Base-by-base conservation (phyloP, 2,113 vertebrate species). In the Gasterosteus nipponicus region DNA sequence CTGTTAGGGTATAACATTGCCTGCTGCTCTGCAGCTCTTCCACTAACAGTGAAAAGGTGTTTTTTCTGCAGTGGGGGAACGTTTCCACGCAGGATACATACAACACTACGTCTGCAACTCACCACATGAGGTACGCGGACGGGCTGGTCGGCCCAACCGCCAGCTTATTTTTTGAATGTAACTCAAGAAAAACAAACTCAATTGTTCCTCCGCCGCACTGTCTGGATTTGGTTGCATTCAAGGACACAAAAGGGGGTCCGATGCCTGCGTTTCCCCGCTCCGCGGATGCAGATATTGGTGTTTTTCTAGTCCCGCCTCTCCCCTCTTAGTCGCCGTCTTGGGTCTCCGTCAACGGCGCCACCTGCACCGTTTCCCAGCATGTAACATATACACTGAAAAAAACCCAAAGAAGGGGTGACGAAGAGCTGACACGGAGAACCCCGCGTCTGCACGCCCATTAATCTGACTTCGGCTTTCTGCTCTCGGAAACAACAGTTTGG, bases 331-430 rank as follows among this genome's bases (percentile, higher is more conserved):
- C 73, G 49, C 74, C 35, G 38, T 71, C 61, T n/a, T 35, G 51
- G 46, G 46, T 81, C 56, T 62, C 59, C 58, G 72, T 79, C 78
- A 59, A 18, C 71, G 78, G 62, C 84, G 70, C 66, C 78, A 75
- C 82, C 54, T 83, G 60, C 18, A 65, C 63, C 69, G 16, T 73
- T 81, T 73, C 71, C 58, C 62, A 68, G 53, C 53, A 69, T 80
- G 85, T 83, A 82, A 89, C 44, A 59, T 75, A 89, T 73, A 85
- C 73, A 73, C 62, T 6, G 59, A 66, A 78, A 88, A 79, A 83
- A 62, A 80, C 7, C 18, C 4, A 10, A 73, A 61, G 62, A 73
- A 61, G 62, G 60, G 9, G 18, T 57, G 59, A 85, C 72, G 66
- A 81, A 65, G 77, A 80, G 84, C 75, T 79, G 84, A 89, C 77